phyloP scores from a whole-genome alignment of 2,888 invertebrate species.

The Odontocerum albicorne region DNA sequence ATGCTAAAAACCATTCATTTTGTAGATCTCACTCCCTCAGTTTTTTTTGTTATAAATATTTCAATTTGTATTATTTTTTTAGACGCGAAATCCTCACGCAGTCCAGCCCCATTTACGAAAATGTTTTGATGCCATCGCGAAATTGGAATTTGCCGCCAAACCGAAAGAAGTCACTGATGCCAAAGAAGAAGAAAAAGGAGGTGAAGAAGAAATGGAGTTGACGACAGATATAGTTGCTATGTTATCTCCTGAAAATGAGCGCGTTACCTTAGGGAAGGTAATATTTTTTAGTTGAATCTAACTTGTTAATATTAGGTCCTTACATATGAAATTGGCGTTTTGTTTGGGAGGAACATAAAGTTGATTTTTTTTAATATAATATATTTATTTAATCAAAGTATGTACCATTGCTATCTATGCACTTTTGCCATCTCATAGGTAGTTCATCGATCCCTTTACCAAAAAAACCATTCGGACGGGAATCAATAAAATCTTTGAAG shows the following conservation, averaged over 20 bases:
- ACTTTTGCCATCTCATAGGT: too few species aligned
- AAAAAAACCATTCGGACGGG: too few species aligned
- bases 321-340: too few species aligned
- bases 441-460: too few species aligned
- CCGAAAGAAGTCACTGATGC: slow-evolving; percentile 40
- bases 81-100: slow-evolving; percentile 84
- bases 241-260: slow-evolving; percentile 88
- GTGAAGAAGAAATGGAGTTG: slow-evolving; percentile 47
- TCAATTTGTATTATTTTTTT: slow-evolving; percentile 28
- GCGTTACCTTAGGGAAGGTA: slow-evolving; percentile 74
- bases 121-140: slow-evolving; percentile 84
- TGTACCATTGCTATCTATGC: too few species aligned
- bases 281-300: slow-evolving; percentile 19
- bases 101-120: slow-evolving; percentile 89
- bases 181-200: slow-evolving; percentile 45
- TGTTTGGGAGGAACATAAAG: too few species aligned
- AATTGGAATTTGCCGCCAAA: slow-evolving; percentile 69
- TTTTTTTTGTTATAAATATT: too few species aligned
- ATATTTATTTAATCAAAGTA: too few species aligned
- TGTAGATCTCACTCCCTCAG: too few species aligned
- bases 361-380: too few species aligned
- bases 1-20: not conserved
- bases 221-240: slow-evolving; percentile 87
- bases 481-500: too few species aligned
- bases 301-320: too few species aligned